phyloP scores from a whole-genome alignment of 2,888 invertebrate genomes.

The Papilio elwesi region DNA sequence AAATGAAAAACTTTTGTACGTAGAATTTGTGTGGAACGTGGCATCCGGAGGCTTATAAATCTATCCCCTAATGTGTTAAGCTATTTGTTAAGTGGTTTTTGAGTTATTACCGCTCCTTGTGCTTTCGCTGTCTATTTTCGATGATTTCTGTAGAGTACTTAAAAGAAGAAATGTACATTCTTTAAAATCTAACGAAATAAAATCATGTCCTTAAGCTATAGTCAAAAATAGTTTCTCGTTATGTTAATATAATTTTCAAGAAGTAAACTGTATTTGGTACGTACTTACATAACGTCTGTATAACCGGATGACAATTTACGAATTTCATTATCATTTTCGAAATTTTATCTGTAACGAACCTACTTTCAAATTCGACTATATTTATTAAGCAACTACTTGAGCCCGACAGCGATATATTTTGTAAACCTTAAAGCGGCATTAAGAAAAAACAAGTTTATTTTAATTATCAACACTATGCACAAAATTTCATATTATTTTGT shows the following conservation, averaged over 20 bases:
- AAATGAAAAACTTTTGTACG: no score
- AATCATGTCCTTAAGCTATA: not conserved
- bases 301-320: constrained; percentile 20
- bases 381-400: constrained; percentile 17
- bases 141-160: no score
- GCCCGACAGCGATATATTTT: constrained; percentile 18
- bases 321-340: constrained; percentile 21
- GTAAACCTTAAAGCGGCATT: constrained; percentile 3
- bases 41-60: no score
- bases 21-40: no score
- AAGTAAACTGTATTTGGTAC: constrained; percentile 3
- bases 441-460: constrained; percentile 24
- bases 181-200: no score
- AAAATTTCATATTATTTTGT: not conserved
- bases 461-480: constrained; percentile 4
- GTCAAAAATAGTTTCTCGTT: not conserved
- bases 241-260: not conserved
- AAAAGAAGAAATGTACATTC: no score
- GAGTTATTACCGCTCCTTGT: no score
- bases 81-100: no score
- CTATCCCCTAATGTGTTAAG: no score
- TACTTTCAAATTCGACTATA: constrained; percentile 21
- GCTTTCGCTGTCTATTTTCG: no score
- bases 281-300: constrained; percentile 7
- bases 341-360: constrained; percentile 20